Evolutionary conservation across 2,888 invertebrate species (phyloP), one percentile per base, ranked within the genome.

Genomic region (Biston betularia): DNA sequence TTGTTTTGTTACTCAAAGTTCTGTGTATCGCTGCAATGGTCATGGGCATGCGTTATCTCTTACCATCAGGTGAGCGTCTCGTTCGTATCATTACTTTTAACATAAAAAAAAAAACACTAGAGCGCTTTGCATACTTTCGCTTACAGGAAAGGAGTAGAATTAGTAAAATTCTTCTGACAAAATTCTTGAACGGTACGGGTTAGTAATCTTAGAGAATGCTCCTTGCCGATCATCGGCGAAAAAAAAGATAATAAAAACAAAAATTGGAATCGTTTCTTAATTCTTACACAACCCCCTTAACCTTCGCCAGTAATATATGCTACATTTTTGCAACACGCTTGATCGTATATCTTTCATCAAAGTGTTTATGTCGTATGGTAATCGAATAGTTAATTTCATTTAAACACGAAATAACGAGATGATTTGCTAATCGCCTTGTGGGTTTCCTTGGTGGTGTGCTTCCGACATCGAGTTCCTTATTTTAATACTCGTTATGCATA

Each of bases 361-460:
- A 40, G 6, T 14, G 53, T 11, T 40, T 15, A 15, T 53, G 15
- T 53, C 40, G 15, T 53, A 53, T 53, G 53, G 15, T 53, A 53
- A 53, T 53, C 7, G 2, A 40, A 38, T 40, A 15, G 53, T 40
- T 53, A 15, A 15, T 53, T 40, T 15, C 7, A 38, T 45, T 34
- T 34, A 42, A 57, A 12, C 48, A 0, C 12, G n/a, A 14, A 59
- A 10, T 15, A 15, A 40, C 53, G n/a, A 55, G 48, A 49, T 34
- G 14, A 55, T 62, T 33, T 11, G n/a, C 5, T 56, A 44, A 44
- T 38, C 14, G 35, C 34, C 48, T 63, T 56, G 50, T 34, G 2
- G 11, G n/a, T 56, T 63, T 63, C 63, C 55, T 63, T 56, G 49
- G 44, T 15, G 14, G 33, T n/a, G 4, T 44, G 34, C 44, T 48